A percentile compares a stretch with the other conserved stretches of the same genome.
phyloP scores from a whole-genome alignment of 2,113 vertebrate species.

The Corvus cornix region DNA sequence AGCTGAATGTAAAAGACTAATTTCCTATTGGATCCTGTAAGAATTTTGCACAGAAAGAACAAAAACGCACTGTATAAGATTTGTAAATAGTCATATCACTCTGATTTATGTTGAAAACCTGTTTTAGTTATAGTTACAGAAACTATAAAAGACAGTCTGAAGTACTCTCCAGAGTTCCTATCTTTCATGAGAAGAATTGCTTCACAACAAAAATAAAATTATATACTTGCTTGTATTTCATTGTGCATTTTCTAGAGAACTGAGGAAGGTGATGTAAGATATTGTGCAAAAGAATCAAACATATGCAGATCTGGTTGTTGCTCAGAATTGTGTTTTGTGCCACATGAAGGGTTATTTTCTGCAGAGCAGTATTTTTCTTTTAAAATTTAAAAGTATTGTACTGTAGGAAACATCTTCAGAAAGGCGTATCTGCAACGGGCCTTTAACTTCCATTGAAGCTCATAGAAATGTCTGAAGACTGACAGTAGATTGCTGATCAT shows the following conservation, averaged over 20 bases:
- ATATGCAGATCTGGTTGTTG: not conserved
- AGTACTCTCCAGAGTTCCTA: not conserved
- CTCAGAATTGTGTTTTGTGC: not conserved
- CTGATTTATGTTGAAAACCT: not conserved
- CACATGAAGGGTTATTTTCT: not conserved
- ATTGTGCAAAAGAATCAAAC: not conserved
- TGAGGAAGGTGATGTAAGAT: not conserved
- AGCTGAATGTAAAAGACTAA: not conserved
- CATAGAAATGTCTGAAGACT: not conserved
- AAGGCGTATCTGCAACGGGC: accelerated
- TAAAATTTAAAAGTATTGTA: not conserved
- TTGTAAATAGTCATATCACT: not conserved
- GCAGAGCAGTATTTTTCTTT: not conserved
- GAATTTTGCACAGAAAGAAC: not conserved
- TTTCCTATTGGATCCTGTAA: not conserved
- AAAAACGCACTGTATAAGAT: not conserved
- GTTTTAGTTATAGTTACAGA: not conserved
- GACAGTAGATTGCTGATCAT: not conserved
- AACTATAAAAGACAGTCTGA: not conserved
- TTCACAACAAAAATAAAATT: not conserved
- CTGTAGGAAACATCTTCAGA: not conserved
- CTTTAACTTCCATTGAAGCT: not conserved
- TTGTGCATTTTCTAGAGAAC: not conserved
- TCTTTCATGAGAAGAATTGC: not conserved
- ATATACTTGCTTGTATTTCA: not conserved